A percentile compares a stretch with the other conserved stretches of the same genome.
phyloP scores from a whole-genome alignment of 2,888 invertebrate species.

The Mesochorus sp. region DNA sequence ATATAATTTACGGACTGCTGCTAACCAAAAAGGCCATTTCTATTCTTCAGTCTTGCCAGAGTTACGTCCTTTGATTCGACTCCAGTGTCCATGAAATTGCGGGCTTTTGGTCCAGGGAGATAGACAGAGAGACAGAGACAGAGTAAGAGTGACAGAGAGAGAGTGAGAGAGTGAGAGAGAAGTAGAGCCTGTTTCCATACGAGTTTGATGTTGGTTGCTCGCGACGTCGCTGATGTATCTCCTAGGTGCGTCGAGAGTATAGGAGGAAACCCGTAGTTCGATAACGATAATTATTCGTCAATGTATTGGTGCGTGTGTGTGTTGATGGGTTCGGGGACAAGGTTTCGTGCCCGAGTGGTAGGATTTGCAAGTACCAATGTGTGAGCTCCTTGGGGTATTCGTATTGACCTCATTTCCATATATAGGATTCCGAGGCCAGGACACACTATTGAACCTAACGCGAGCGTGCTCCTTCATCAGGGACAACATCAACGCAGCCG shows the following conservation, averaged over 20 bases:
- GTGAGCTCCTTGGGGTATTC: conserved; percentile 35
- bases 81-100: conserved; percentile 21
- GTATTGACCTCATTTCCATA: conserved; percentile 55
- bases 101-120: conserved; percentile 15
- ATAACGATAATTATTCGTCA: conserved; percentile 60
- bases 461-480: no score
- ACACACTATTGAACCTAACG: conserved; percentile 9
- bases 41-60: background rate
- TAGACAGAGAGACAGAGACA: background rate
- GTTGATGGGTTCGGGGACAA: no score
- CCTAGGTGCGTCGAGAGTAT: conserved; percentile 8
- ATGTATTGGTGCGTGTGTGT: conserved; percentile 36
- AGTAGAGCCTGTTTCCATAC: conserved; percentile 3
- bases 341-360: conserved; percentile 28
- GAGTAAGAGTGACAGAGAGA: conserved; percentile 14
- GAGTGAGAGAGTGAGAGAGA: conserved; percentile 17
- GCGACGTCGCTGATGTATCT: conserved; percentile 33
- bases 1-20: background rate
- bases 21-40: background rate
- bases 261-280: conserved; percentile 44
- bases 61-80: background rate
- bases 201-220: conserved; percentile 23
- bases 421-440: conserved; percentile 13
- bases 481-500: no score
- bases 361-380: conserved; percentile 28